Conservation (phyloP, 1,140 invertebrate genomes). For the Semibalanus balanoides region DNA sequence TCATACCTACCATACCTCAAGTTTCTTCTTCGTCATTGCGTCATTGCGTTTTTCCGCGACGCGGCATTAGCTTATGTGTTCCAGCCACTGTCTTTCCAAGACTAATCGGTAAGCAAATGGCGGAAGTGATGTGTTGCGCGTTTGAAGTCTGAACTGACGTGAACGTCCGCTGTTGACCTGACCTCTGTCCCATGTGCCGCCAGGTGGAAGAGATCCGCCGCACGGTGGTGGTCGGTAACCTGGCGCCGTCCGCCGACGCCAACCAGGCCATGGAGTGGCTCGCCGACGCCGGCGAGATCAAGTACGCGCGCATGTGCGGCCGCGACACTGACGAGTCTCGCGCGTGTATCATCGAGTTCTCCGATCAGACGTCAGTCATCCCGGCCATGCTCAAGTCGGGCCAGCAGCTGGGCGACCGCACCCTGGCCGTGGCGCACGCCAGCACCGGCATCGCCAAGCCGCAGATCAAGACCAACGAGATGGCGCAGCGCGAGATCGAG, state of each 20-base stretch:
- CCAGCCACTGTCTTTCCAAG: no score
- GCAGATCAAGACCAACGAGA: constrained; percentile 85
- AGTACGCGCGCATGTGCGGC: constrained; percentile 83
- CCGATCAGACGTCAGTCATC: constrained; percentile 75
- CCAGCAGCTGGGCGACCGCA: constrained; percentile 26
- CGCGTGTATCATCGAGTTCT: constrained; percentile 70
- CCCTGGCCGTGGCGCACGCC: constrained; percentile 58
- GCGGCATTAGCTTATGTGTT: no score
- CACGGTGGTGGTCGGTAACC: constrained; percentile 66
- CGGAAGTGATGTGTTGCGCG: no score
- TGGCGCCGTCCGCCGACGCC: constrained; percentile 43
- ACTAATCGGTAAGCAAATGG: no score
- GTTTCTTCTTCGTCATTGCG: no score
- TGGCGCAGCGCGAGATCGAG: constrained; percentile 85
- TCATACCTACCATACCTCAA: no score
- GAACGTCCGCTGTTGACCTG: no score
- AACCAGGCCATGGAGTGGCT: constrained; percentile 78
- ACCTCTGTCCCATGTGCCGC: constrained; percentile 29
- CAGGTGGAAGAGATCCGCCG: constrained; percentile 93
- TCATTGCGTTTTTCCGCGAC: no score
- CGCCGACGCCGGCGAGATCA: constrained; percentile 73
- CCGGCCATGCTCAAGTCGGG: constrained; percentile 76
- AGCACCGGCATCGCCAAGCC: constrained; percentile 82
- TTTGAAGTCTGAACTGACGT: no score
- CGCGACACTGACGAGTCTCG: constrained; percentile 63